phyloP scores from a whole-genome alignment of 2,888 invertebrate genomes.

The Drosophila peninsularis region DNA sequence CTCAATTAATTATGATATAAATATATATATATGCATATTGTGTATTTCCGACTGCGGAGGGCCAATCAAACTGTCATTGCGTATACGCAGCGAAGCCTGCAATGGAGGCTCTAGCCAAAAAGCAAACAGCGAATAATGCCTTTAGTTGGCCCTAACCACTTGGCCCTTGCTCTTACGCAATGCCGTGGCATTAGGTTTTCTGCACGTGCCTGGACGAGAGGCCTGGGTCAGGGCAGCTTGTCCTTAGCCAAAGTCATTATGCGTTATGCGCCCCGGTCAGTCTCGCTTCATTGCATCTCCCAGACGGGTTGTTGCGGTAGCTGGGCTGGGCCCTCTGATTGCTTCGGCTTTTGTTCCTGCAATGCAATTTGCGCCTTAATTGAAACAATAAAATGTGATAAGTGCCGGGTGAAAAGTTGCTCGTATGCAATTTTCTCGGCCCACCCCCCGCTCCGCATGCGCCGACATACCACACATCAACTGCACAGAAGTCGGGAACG shows the following conservation, averaged over 20 bases:
- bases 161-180: background rate
- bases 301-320: constrained; percentile 62
- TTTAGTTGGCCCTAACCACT: background rate
- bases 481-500: constrained; percentile 5
- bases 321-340: constrained; percentile 38
- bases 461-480: background rate
- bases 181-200: constrained; percentile 12
- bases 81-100: constrained; percentile 46
- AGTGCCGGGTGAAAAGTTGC: constrained; percentile 76
- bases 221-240: constrained; percentile 7
- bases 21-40: no score
- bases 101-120: constrained; percentile 21
- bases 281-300: constrained; percentile 70
- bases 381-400: constrained; percentile 84
- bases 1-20: no score
- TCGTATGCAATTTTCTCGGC: constrained; percentile 54
- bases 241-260: constrained; percentile 39
- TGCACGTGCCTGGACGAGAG: constrained; percentile 53
- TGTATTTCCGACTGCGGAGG: no score
- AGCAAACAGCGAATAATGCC: constrained; percentile 9
- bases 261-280: constrained; percentile 45
- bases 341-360: constrained; percentile 44
- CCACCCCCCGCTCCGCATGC: constrained; percentile 18
- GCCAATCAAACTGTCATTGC: constrained; percentile 31
- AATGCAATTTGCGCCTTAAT: constrained; percentile 79